Base-by-base conservation (phyloP, 2,113 vertebrate species). In the Zapus hudsonius region DNA sequence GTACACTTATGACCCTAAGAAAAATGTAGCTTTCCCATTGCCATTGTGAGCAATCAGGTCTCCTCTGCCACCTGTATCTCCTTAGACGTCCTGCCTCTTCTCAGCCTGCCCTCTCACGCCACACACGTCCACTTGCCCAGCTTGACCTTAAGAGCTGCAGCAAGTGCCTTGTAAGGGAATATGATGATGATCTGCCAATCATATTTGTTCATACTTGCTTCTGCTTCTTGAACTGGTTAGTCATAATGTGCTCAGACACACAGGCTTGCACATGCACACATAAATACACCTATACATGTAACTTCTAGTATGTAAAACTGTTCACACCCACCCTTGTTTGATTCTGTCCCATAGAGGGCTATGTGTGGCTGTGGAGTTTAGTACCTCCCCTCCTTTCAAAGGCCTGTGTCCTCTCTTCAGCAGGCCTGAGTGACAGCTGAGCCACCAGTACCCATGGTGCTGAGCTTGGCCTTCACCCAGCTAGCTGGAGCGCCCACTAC, bases 401-500 rank as follows among this genome's bases (percentile, higher is more conserved):
- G 44, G 20, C 78, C 69, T 55, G 25, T 94, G 64, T 93, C 57
- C 31, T 93, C 31, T 81, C 64, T 20, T 92, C 94, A 75, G 89
- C 73, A 57, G 90, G 90, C 23, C 23, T 0, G 1, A 31, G 5
- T 13, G 6, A 40, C 64, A 66, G 80, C 83, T 83, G 73, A 33
- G 10, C 83, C 40, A 16, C 7, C 16, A 27, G 79, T 95, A 84
- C 90, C 31, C 63, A 12, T 36, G 1, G 76, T n/a, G 29, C 47
- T 36, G 7, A 38, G 17, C 29, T 90, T 94, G 90, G 94, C 69
- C 76, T 38, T 67, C 64, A 95, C 27, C 74, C 90, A 13, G 74
- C 88, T 4, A 86, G 83, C 87, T 12, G 19, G 85, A 84, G 86
- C 80, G 67, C 93, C 96, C 95, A 72, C 96, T 78, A 66, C 91